Evolutionary conservation across 2,888 invertebrate species (phyloP), one percentile per base, ranked within the genome.

Genomic region (Charanyca ferruginea): DNA sequence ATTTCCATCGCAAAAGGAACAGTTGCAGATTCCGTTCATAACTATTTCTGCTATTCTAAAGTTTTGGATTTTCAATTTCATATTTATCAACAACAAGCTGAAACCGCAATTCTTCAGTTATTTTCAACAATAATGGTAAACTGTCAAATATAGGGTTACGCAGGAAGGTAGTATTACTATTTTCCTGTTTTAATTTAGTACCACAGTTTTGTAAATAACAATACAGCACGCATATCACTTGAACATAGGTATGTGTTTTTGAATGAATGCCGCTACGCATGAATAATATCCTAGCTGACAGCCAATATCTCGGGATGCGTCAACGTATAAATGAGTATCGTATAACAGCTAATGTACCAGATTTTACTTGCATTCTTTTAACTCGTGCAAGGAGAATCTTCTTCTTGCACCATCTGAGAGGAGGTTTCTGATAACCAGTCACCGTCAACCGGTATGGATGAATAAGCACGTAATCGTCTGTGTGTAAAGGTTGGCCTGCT

Each of bases 161-260:
- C 25, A 51, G 49, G 41, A 76, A 55, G 28, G 52, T 70, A 52
- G 45, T 38, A 9, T 45, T 16, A 38, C 62, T 20, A 38, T 42
- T 69, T 44, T 57, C 71, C 55, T 52, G 77, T 63, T 52, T 32
- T 45, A 48, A 11, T 22, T n/a, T n/a, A n/a, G n/a, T 28, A 49
- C 18, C 1, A 9, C 20, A 7, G 44, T 49, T 28, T 70, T 73
- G 57, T 54, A 53, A 44, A 77, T 48, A 48, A 22, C 55, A 76
- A 38, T 11, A 20, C 16, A 32, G 13, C 18, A 23, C 18, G 52
- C 23, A n/a, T n/a, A 35, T 48, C 38, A 41, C 38, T 47, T 20
- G 49, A 47, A n/a, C n/a, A 18, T 49, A 49, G 11, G 49, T 23
- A 42, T 20, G 35, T 42, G 44, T 8, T 9, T 23, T 25, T 61